Conservation (phyloP, 1,140 invertebrate species). For the Drosophila ananassae region DNA sequence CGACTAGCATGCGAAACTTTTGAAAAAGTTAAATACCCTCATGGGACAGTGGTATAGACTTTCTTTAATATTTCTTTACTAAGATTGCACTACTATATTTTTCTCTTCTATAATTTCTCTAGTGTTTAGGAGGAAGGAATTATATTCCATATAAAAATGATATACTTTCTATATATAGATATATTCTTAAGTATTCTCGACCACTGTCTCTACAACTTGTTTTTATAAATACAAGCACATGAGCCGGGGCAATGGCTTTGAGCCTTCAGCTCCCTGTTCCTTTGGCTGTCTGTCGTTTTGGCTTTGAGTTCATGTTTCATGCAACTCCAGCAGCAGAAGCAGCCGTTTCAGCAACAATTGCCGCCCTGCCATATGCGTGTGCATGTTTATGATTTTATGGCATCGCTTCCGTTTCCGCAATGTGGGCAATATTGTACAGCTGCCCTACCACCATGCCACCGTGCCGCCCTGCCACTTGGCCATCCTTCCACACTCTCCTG, state of each 20-base stretch:
- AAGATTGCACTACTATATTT: not conserved
- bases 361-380: constrained; percentile 67
- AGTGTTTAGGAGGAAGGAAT: no score
- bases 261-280: constrained; percentile 42
- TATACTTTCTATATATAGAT: no score
- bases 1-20: constrained; percentile 48
- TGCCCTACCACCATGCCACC: not conserved
- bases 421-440: constrained; percentile 58
- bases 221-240: constrained; percentile 17
- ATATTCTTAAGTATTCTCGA: not conserved
- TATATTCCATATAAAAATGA: no score
- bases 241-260: constrained; percentile 45
- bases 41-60: constrained; percentile 28
- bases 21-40: constrained; percentile 44
- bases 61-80: not conserved
- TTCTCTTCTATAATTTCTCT: not conserved
- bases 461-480: not conserved
- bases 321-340: constrained; percentile 37
- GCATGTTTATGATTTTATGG: constrained; percentile 83
- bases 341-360: constrained; percentile 53
- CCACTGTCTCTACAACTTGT: not conserved
- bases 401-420: constrained; percentile 79
- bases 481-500: constrained; percentile 2
- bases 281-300: constrained; percentile 53
- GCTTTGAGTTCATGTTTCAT: constrained; percentile 75